Percentiles rank a stretch among this genome's conserved stretches.
phyloP scores from a whole-genome alignment of 2,113 vertebrate species.

The Murina feae region DNA sequence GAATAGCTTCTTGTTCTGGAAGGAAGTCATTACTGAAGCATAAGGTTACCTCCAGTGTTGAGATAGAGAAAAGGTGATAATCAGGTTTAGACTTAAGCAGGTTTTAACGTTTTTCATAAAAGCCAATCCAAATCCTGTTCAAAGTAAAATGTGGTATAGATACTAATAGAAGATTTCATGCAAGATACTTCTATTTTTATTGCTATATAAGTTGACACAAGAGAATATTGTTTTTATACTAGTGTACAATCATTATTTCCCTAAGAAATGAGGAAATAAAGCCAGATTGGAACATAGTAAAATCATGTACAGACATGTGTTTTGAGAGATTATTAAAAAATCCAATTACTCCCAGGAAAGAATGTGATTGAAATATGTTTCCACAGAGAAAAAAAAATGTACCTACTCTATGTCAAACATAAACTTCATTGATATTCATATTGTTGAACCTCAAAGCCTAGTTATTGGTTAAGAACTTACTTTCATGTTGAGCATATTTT shows the following conservation, averaged over 20 bases:
- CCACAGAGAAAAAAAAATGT: background rate
- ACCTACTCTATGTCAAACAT: constrained; percentile 2
- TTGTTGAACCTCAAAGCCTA: background rate
- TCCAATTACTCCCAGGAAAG: background rate
- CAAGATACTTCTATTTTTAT: constrained; percentile 11
- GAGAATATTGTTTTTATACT: background rate
- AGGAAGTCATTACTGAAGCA: background rate
- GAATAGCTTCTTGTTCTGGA: background rate
- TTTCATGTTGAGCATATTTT: background rate
- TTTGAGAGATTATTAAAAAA: constrained; percentile 34
- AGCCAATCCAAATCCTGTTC: background rate
- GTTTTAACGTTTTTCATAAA: background rate
- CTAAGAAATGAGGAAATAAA: background rate
- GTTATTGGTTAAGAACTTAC: background rate
- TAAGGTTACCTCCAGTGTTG: background rate
- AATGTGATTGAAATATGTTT: constrained; percentile 23
- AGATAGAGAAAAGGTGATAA: background rate
- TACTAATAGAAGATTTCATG: background rate
- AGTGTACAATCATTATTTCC: background rate
- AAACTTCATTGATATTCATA: constrained; percentile 23
- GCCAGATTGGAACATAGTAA: background rate
- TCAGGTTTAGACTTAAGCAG: background rate
- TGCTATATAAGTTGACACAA: background rate
- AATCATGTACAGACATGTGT: background rate
- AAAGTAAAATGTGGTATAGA: background rate